Evolutionary conservation across 2,888 invertebrate genomes (phyloP).

Genomic region (Aspidiotus rigidus): DNA sequence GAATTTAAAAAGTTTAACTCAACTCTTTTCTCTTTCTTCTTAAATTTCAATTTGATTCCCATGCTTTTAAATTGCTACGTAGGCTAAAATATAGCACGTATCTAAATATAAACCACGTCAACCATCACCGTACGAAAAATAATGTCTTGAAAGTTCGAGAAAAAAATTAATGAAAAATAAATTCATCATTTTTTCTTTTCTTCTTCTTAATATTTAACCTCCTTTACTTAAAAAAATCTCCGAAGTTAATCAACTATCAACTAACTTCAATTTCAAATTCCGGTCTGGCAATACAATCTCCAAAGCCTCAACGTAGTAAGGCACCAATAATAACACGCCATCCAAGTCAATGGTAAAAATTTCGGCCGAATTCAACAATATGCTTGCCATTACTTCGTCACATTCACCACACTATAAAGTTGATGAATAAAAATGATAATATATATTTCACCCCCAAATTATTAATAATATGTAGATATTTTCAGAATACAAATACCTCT

Average conservation of each 20-base stretch:
- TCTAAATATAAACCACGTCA: no score
- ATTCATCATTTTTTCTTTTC: no score
- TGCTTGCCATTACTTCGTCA: constrained; percentile 73
- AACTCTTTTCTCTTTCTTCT: no score
- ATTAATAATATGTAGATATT: neutral
- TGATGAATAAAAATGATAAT: neutral
- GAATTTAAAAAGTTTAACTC: no score
- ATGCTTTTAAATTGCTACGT: no score
- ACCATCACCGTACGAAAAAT: neutral
- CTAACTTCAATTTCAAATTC: constrained; percentile 62
- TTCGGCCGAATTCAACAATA: constrained; percentile 75
- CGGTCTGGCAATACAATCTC: constrained; percentile 84
- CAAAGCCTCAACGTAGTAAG: constrained; percentile 77
- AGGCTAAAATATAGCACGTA: no score
- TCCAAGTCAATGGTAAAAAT: constrained; percentile 85
- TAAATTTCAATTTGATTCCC: no score
- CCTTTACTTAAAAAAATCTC: neutral
- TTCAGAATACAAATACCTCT: constrained; percentile 43
- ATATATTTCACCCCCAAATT: constrained; percentile 1
- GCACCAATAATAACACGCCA: constrained; percentile 83
- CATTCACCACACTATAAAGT: constrained; percentile 49
- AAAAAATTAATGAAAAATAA: neutral
- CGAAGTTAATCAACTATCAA: neutral
- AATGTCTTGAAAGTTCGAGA: neutral
- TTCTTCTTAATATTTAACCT: no score